phyloP scores from a whole-genome alignment of 2,797 vertebrate genomes.

The Adrianichthys oophorus region DNA sequence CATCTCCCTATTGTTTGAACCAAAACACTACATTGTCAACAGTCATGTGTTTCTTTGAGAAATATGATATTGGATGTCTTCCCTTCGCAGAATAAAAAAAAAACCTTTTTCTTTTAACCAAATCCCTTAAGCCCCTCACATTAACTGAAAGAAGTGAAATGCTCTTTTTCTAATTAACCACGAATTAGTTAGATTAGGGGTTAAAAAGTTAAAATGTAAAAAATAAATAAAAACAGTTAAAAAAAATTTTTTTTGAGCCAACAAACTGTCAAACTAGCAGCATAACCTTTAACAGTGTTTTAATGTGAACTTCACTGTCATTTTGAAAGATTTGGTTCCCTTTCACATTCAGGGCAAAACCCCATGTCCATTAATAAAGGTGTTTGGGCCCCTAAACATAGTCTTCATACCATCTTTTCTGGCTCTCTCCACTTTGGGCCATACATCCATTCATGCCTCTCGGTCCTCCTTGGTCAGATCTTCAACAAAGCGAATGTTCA shows the following conservation, averaged over 20 bases:
- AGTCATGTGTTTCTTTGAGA: not conserved
- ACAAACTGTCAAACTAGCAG: too few species aligned
- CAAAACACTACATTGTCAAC: not conserved
- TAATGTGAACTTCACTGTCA: too few species aligned
- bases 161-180: not conserved
- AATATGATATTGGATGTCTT: not conserved
- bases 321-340: too few species aligned
- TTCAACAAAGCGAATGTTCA: not conserved
- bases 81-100: not conserved
- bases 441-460: not conserved
- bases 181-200: too few species aligned
- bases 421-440: not conserved
- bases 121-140: not conserved
- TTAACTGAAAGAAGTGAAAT: not conserved
- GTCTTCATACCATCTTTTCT: not conserved
- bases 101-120: not conserved
- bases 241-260: too few species aligned
- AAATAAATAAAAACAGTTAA: too few species aligned
- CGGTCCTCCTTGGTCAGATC: not conserved
- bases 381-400: not conserved
- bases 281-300: too few species aligned
- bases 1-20: not conserved
- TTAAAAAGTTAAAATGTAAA: too few species aligned
- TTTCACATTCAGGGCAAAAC: not conserved
- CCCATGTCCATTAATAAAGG: conserved; percentile 2